Evolutionary conservation across 2,797 vertebrate species (phyloP), one percentile per base, ranked within the genome.

Genomic region (Myoxocephalus aenaeus): DNA sequence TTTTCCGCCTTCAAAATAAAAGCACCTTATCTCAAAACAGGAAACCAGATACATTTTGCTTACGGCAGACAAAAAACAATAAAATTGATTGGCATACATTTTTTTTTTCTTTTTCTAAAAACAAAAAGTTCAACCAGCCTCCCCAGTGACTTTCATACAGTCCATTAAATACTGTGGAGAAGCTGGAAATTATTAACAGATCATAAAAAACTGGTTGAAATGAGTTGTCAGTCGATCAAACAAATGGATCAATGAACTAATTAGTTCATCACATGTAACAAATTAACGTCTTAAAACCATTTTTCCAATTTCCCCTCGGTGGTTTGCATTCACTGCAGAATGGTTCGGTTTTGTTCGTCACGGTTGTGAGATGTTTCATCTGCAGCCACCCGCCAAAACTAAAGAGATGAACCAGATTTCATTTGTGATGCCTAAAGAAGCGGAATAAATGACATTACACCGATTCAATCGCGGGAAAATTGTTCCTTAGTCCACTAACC

Each of bases 391-490:
- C 12, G 44, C 40, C 40, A 29, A 25, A n/a, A 44, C 46, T 50
- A 11, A 4, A 62, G n/a, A 27, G 1, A 38, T 48, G 51, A 66
- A 4, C 42, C 7, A 36, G 51, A 36, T 54, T 40, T 25, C 1
- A 34, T 63, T 50, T 51, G 6, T 40, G 50, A 32, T 12, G 32
- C 18, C 38, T 40, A 48, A 67, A n/a, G 32, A 14, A 50, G 5
- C 38, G 25, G 36, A 40, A 62, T 34, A 73, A 56, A 73, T n/a
- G 7, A 34, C 15, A 48, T 53, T 78, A 25, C 36, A 44, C 9
- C 70, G 70, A 65, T 36, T 59, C 46, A 53, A 1, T n/a, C 36
- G 27, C 36, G 18, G 15, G n/a, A n/a, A n/a, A 22, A 34, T 12
- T 42, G 7, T 25, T 38, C 17, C 10, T 5, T 44, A 40, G 67